Evolutionary conservation across 2,113 vertebrate species (phyloP), one percentile per base, ranked within the genome.

Genomic region (Apistogramma diplotaenia): DNA sequence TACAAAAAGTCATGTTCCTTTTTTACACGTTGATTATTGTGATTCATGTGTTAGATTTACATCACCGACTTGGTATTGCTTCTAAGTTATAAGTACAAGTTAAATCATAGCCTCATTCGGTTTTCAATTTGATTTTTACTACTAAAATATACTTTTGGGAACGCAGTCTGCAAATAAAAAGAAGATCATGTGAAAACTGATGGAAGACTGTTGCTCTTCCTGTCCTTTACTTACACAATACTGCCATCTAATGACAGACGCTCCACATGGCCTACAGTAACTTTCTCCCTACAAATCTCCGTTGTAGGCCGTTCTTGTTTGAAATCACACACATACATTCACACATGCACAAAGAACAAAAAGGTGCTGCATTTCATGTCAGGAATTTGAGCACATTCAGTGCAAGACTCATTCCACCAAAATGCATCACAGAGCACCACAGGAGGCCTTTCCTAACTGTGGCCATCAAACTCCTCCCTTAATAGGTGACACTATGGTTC

Each of bases 171-270:
- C 58, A 71, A 84, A 58, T 53, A 27, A 58, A 33, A 62, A 18
- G 9, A 54, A 62, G 40, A 23, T 67, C 3, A 74, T 8, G 13
- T 16, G 5, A 1, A 67, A 46, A n/a, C 21, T 33, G 46, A 21
- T 49, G 8, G 15, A 4, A 2, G 37, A 57, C 12, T 4, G 8
- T n/a, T 8, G 8, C 25, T 8, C 21, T 59, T 12, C 19, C 19
- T 77, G 37, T 51, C 8, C 12, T 82, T 86, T 76, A 73, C 55
- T 56, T 81, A 87, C 74, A 87, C 93, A 93, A 91, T 88, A 93
- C 90, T 94, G 94, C 93, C 95, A 94, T 91, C 95, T 95, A 92
- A 74, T 89, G 95, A 59, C 58, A 78, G 4, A 67, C 12, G 18
- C 3, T 4, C 37, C 11, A 58, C 65, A 89, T 19, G 65, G 25